These are phyloP conservation scores for Merodon equestris DNA, from an alignment of 2,888 invertebrate species.

Conservation along the genomic window DNA sequence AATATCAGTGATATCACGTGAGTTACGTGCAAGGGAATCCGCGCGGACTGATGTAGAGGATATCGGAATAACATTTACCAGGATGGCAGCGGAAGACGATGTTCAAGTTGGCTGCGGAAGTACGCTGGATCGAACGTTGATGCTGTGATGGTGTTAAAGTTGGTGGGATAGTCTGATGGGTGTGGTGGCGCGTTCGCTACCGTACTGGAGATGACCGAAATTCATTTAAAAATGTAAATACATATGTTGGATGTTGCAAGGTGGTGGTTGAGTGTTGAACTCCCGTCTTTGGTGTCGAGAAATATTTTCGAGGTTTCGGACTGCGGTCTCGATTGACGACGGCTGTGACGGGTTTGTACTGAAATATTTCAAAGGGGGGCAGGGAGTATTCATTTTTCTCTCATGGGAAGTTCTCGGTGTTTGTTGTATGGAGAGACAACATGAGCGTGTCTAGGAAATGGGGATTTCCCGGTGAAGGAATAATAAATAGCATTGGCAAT, in stretches of 20 bases:
- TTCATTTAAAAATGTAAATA: slow-evolving; percentile 41
- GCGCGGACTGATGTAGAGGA: slow-evolving; percentile 5
- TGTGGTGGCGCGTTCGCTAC: neutral
- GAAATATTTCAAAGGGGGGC: slow-evolving; percentile 3
- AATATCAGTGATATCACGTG: slow-evolving; percentile 35
- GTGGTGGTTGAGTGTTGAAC: slow-evolving; percentile 19
- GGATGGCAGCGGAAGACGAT: slow-evolving; percentile 5
- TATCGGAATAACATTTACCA: slow-evolving; percentile 31
- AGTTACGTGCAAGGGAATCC: slow-evolving; percentile 40
- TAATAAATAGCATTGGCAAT: slow-evolving; percentile 14
- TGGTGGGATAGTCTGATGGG: neutral
- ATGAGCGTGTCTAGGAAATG: slow-evolving; percentile 1
- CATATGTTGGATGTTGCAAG: slow-evolving; percentile 3
- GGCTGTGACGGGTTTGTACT: neutral
- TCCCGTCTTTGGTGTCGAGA: slow-evolving; percentile 10
- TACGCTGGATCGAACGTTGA: neutral
- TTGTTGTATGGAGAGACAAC: neutral
- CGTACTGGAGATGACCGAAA: slow-evolving; percentile 16
- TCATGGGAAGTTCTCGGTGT: too few relatives aligned
- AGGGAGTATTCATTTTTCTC: slow-evolving; percentile 13
- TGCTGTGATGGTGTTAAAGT: too few relatives aligned
- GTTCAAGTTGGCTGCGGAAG: slow-evolving; percentile 20
- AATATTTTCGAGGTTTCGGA: slow-evolving; percentile 2
- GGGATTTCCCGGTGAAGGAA: slow-evolving; percentile 15
- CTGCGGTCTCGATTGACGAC: neutral